Percentiles rank a stretch among this genome's conserved stretches.
Evolutionary conservation across 2,888 invertebrate genomes (phyloP).

Genomic region (Tiliacea aurago): DNA sequence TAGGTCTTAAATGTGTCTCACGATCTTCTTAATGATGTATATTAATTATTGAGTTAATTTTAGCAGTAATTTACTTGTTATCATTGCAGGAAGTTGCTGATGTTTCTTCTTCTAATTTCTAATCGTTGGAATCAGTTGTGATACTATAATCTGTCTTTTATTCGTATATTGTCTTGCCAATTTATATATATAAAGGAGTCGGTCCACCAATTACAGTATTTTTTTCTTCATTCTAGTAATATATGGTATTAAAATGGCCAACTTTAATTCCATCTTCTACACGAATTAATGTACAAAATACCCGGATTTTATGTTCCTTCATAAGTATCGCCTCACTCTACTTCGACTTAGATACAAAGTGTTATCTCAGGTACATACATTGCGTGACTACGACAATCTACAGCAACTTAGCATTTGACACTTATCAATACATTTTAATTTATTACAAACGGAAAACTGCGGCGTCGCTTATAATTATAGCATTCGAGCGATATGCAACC

Average conservation of each 20-base stretch:
- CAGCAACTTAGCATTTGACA: conserved; percentile 57
- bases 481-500: conserved; percentile 64
- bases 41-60: conserved; percentile 32
- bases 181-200: neutral
- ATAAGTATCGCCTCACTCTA: neutral
- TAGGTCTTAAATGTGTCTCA: conserved; percentile 53
- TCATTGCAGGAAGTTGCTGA: neutral
- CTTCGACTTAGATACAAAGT: neutral
- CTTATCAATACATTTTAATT: conserved; percentile 69
- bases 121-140: neutral
- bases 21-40: conserved; percentile 46
- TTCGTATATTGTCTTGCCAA: neutral
- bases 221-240: neutral
- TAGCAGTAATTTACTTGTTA: conserved; percentile 1
- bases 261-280: neutral
- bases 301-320: neutral
- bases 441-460: conserved; percentile 71
- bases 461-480: conserved; percentile 66
- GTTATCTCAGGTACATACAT: conserved; percentile 23
- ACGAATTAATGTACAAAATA: neutral
- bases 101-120: neutral
- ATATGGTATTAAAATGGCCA: neutral
- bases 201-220: neutral
- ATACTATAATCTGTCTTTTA: neutral
- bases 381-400: conserved; percentile 58